phyloP scores from a whole-genome alignment of 2,888 invertebrate species.

The Plutella xylostella region DNA sequence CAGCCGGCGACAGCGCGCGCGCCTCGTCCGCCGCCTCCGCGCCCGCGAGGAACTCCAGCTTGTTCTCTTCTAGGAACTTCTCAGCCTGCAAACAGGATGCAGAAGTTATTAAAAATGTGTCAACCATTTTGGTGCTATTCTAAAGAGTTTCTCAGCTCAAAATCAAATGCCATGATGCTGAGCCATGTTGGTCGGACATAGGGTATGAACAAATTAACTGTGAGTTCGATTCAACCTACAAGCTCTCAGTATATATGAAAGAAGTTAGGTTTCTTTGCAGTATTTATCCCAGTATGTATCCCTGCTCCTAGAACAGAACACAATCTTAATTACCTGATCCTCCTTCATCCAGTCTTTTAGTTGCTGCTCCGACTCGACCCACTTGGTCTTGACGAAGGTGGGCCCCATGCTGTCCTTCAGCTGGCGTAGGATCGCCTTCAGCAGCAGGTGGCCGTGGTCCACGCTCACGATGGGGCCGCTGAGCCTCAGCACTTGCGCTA shows the following conservation, averaged over 20 bases:
- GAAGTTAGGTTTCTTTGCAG: not conserved
- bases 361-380: conserved; percentile 51
- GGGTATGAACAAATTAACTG: no score
- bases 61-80: conserved; percentile 52
- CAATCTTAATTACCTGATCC: conserved; percentile 34
- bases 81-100: conserved; percentile 32
- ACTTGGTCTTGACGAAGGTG: conserved; percentile 52
- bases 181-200: no score
- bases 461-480: conserved; percentile 40
- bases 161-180: no score
- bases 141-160: no score
- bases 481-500: conserved; percentile 39
- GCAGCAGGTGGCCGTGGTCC: conserved; percentile 46
- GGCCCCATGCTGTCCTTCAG: conserved; percentile 58
- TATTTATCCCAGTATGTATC: not conserved
- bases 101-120: no score
- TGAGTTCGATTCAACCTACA: no score
- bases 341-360: conserved; percentile 56
- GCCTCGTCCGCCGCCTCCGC: conserved; percentile 32
- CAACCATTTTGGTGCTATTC: no score
- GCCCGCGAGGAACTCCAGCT: conserved; percentile 52
- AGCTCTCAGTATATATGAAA: not conserved
- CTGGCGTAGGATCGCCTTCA: conserved; percentile 45
- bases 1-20: conserved; percentile 39
- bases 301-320: not conserved